A percentile compares a stretch with the other conserved stretches of the same genome.
Conservation (phyloP, 1,140 invertebrate species). For the Homalodisca vitripennis region DNA sequence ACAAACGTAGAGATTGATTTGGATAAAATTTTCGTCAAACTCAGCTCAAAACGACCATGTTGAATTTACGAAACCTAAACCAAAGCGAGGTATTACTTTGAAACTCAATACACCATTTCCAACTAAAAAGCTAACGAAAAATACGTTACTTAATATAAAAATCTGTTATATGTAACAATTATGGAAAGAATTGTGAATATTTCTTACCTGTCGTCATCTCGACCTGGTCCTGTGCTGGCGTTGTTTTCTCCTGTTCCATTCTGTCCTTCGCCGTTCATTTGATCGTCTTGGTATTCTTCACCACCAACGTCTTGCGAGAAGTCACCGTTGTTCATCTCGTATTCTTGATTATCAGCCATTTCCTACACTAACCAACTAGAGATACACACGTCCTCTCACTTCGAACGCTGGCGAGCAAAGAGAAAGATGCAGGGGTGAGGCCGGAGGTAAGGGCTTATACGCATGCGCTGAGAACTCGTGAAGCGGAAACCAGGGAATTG, state of each 20-base stretch:
- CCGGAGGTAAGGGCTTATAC: background rate
- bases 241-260: slow-evolving; percentile 62
- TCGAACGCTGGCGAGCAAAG: slow-evolving; percentile 30
- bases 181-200: slow-evolving; percentile 1
- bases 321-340: slow-evolving; percentile 35
- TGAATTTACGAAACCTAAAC: no score
- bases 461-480: background rate
- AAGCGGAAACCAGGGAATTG: slow-evolving; percentile 18
- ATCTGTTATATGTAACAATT: background rate
- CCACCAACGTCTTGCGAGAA: slow-evolving; percentile 30
- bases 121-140: no score
- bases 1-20: no score
- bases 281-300: slow-evolving; percentile 49
- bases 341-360: slow-evolving; percentile 38
- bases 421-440: slow-evolving; percentile 4
- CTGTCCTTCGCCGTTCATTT: slow-evolving; percentile 59
- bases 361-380: slow-evolving; percentile 21
- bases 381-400: slow-evolving; percentile 23
- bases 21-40: no score
- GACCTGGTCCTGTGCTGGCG: slow-evolving; percentile 62
- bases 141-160: slow-evolving; percentile 14
- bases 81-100: no score
- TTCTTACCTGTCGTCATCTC: slow-evolving; percentile 72
- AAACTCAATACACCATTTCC: no score
- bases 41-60: no score